Evolutionary conservation across 2,888 invertebrate species (phyloP).

Genomic region (Dynastes grantii): DNA sequence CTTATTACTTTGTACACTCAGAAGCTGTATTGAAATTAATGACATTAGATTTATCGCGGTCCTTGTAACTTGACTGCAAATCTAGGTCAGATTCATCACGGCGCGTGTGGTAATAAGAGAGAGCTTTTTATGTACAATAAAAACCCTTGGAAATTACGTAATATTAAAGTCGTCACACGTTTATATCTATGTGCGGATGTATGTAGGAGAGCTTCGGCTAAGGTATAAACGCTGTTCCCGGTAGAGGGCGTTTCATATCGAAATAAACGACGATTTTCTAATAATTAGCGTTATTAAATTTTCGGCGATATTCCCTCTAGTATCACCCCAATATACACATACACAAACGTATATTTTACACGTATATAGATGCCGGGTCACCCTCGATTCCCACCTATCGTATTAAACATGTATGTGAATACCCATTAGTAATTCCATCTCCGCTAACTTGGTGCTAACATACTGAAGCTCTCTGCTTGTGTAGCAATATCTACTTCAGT

Average conservation of each 20-base stretch:
- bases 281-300: conserved; percentile 64
- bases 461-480: conserved; percentile 66
- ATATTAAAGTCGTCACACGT: background rate
- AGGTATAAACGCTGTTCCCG: background rate
- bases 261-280: conserved; percentile 52
- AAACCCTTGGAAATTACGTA: conserved; percentile 19
- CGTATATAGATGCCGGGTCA: conserved; percentile 8
- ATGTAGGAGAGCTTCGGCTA: background rate
- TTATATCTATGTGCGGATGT: background rate
- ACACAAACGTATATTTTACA: background rate
- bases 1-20: conserved; percentile 8
- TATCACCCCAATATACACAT: background rate
- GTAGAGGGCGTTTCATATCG: background rate
- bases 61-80: conserved; percentile 6
- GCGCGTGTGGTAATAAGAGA: background rate
- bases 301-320: conserved; percentile 53
- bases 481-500: conserved; percentile 64
- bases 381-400: conserved; percentile 59
- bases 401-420: conserved; percentile 66
- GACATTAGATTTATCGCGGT: conserved; percentile 34
- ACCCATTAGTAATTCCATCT: conserved; percentile 67
- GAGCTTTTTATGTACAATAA: conserved; percentile 21
- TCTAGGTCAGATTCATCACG: conserved; percentile 29
- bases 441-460: conserved; percentile 67
- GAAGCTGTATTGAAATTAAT: conserved; percentile 34